A percentile compares a stretch with the other conserved stretches of the same genome.
Conservation (phyloP, 2,888 invertebrate species). For the Caenorhabditis becei region DNA sequence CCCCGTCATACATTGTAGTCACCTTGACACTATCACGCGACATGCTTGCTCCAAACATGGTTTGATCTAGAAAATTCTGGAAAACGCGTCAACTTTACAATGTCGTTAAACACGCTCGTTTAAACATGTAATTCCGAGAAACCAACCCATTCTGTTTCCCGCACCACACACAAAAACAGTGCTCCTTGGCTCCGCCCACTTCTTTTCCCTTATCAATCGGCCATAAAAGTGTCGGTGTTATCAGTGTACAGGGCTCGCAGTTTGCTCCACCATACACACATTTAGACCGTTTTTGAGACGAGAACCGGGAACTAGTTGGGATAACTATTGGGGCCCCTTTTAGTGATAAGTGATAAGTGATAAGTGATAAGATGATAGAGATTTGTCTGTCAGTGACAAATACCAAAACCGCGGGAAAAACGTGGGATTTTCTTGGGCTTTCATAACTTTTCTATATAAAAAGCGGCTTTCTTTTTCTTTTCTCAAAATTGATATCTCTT, state of each 20-base stretch:
- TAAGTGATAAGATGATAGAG: background rate
- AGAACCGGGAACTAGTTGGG: too few species aligned
- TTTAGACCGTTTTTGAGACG: too few species aligned
- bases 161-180: slow-evolving; percentile 1
- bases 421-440: too few species aligned
- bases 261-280: background rate
- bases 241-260: background rate
- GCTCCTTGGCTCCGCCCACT: background rate
- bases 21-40: slow-evolving; percentile 18
- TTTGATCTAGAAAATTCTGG: slow-evolving; percentile 11
- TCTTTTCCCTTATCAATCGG: background rate
- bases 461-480: too few species aligned
- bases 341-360: background rate
- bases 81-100: background rate
- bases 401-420: background rate
- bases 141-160: background rate
- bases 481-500: too few species aligned
- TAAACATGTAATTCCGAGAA: slow-evolving; percentile 2
- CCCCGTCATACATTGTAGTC: too few species aligned
- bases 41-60: background rate
- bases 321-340: background rate
- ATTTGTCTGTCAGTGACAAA: background rate
- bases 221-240: background rate
- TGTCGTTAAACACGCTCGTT: background rate
- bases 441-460: too few species aligned